Conservation (phyloP, 2,888 invertebrate species). For the Petrophora chlorosata region DNA sequence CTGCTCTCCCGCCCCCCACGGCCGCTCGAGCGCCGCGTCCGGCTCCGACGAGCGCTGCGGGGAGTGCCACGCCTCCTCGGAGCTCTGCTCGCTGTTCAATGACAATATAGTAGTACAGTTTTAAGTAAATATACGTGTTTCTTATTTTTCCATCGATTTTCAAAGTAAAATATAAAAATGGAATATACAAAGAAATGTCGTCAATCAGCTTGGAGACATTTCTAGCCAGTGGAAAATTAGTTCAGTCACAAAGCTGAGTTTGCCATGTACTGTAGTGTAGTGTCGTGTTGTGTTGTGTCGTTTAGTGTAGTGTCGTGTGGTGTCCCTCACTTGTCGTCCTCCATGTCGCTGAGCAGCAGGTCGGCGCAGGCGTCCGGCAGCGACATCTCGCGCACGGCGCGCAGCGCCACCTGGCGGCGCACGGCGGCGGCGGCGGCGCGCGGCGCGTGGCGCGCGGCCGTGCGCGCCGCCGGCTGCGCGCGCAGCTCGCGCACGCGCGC, state of each 20-base stretch:
- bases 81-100: constrained; percentile 30
- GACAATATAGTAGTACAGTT: no score
- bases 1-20: no score
- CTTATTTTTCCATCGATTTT: no score
- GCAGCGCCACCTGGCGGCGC: constrained; percentile 87
- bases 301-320: not conserved
- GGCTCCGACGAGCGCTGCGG: constrained; percentile 17
- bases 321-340: constrained; percentile 47
- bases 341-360: constrained; percentile 54
- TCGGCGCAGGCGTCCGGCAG: constrained; percentile 89
- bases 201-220: no score
- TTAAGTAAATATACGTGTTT: no score
- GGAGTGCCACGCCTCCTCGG: constrained; percentile 25
- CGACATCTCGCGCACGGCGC: constrained; percentile 97
- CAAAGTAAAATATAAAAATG: no score
- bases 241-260: no score
- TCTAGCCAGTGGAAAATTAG: no score
- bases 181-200: no score
- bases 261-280: no score
- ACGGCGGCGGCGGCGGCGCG: not conserved
- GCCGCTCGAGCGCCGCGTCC: no score
- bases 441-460: not conserved
- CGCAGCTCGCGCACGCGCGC: constrained; percentile 93
- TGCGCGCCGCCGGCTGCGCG: constrained; percentile 67
- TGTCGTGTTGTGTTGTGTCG: no score